Conservation (phyloP, 2,888 invertebrate species). For the Drosophila subquinaria region DNA sequence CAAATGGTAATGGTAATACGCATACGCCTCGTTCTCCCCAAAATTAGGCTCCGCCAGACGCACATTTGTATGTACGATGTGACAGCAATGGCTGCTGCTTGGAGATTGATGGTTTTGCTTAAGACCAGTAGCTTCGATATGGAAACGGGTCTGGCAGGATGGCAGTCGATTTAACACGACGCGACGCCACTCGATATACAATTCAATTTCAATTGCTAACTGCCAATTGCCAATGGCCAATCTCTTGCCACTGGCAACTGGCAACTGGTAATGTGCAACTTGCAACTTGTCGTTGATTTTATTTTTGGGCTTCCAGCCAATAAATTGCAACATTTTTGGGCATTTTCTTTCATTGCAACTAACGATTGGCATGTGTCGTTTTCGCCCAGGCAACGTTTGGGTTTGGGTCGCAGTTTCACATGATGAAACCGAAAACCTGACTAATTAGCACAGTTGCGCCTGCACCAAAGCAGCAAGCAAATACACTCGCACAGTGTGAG, state of each 20-base stretch:
- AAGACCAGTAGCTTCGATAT: conserved; percentile 75
- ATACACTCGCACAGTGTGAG: conserved; percentile 4
- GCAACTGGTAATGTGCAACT: conserved; percentile 2
- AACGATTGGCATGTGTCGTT: conserved; percentile 56
- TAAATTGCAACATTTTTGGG: conserved; percentile 69
- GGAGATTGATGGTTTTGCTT: conserved; percentile 78
- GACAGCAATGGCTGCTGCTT: conserved; percentile 63
- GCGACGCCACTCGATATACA: conserved; percentile 54
- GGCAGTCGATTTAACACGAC: conserved; percentile 29
- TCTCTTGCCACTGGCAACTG: conserved; percentile 1
- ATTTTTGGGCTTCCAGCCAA: conserved; percentile 35
- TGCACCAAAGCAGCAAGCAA: conserved; percentile 19
- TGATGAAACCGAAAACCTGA: conserved; percentile 41
- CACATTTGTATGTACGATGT: conserved; percentile 59
- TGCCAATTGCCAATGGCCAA: conserved; percentile 38
- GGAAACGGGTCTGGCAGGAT: conserved; percentile 77
- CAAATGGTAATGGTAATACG: conserved; percentile 72
- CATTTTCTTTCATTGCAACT: conserved; percentile 51
- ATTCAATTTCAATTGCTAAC: conserved; percentile 54
- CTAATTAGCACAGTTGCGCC: conserved; percentile 45
- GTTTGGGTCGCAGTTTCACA: conserved; percentile 22
- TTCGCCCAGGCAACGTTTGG: conserved; percentile 29
- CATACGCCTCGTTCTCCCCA: conserved; percentile 55
- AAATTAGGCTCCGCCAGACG: conserved; percentile 60
- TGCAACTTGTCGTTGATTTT: conserved; percentile 45